Conservation (phyloP, 2,797 vertebrate genomes). For the Simalia tracyae region DNA sequence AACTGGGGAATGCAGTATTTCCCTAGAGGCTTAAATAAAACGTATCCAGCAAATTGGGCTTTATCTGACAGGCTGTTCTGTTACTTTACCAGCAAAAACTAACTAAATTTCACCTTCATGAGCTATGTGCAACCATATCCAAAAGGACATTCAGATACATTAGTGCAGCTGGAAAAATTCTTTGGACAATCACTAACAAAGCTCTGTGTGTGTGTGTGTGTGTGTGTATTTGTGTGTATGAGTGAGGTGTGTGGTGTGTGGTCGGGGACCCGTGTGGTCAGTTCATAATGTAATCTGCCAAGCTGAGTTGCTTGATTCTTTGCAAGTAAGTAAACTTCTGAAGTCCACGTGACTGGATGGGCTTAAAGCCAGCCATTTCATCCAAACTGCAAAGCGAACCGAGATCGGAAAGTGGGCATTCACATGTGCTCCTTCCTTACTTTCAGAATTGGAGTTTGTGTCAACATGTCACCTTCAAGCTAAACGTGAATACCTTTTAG, state of each 20-base stretch:
- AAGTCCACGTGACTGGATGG: background rate
- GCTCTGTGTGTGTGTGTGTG: background rate
- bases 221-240: no score
- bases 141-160: slow-evolving; percentile 16
- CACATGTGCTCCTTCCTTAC: background rate
- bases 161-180: background rate
- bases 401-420: background rate
- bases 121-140: slow-evolving; percentile 40
- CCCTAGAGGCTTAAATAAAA: slow-evolving; percentile 60
- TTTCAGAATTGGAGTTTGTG: background rate
- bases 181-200: background rate
- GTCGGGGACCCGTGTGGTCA: background rate
- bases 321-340: background rate
- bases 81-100: slow-evolving; percentile 60
- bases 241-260: no score
- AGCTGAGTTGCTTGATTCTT: background rate
- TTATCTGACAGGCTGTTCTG: slow-evolving; percentile 63
- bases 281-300: background rate
- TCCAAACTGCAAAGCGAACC: background rate
- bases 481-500: background rate
- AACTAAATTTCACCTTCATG: slow-evolving; percentile 60
- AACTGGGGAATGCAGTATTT: slow-evolving; percentile 61
- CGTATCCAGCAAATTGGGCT: slow-evolving; percentile 60
- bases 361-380: background rate
- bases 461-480: background rate